These are phyloP conservation scores for Parelbella ahira DNA, from an alignment of 2,888 invertebrate species.

Conservation along the genomic window DNA sequence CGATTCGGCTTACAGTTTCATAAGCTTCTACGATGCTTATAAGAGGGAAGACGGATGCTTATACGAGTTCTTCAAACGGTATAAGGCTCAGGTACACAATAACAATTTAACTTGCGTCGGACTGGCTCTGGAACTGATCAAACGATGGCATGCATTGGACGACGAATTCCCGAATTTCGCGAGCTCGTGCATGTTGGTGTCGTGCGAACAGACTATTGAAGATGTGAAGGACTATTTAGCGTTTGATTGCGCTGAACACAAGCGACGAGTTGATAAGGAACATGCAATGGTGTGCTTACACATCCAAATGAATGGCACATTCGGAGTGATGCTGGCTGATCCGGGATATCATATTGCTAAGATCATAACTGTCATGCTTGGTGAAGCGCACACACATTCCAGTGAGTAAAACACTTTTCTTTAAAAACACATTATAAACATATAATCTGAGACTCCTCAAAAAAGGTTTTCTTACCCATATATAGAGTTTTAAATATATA, in stretches of 20 bases:
- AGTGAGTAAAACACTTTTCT: slow-evolving; percentile 2
- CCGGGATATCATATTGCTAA: slow-evolving; percentile 8
- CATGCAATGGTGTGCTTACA: slow-evolving; percentile 6
- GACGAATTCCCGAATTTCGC: neutral
- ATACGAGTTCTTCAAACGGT: neutral
- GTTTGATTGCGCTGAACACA: neutral
- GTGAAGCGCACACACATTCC: slow-evolving; percentile 1
- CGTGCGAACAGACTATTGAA: slow-evolving; percentile 8
- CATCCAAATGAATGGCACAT: neutral
- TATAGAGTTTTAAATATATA: too few relatives aligned
- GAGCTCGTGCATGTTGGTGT: neutral
- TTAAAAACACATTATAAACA: too few relatives aligned
- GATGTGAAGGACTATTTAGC: neutral
- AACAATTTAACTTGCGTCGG: slow-evolving; percentile 12
- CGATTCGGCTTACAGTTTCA: slow-evolving; percentile 4
- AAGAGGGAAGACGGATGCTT: neutral
- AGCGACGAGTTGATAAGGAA: slow-evolving; percentile 5
- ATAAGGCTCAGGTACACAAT: neutral
- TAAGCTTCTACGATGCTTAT: slow-evolving; percentile 8
- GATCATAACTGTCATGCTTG: slow-evolving; percentile 9
- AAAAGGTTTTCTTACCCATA: neutral
- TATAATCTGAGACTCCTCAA: too few relatives aligned
- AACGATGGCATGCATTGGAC: neutral
- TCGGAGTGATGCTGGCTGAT: slow-evolving; percentile 12
- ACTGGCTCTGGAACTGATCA: neutral